Evolutionary conservation across 2,888 invertebrate genomes (phyloP).

Genomic region (Tridacna crocea): DNA sequence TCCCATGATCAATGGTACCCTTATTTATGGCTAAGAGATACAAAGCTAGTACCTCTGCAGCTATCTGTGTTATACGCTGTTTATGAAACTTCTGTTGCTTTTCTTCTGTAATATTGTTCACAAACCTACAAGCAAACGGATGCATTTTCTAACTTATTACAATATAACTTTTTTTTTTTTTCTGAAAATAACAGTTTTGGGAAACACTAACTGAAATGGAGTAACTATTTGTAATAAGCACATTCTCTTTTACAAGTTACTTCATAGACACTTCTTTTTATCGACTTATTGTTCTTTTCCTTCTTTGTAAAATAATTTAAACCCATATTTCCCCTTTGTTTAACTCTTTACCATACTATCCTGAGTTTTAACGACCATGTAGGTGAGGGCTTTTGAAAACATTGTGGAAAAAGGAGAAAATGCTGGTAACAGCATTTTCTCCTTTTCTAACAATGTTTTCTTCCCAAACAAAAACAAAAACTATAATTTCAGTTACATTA

Average conservation of each 20-base stretch:
- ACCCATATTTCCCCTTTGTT: too few relatives aligned
- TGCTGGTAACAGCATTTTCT: neutral
- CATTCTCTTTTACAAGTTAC: neutral
- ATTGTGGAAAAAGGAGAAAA: neutral
- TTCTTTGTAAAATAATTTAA: too few relatives aligned
- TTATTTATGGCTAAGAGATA: too few relatives aligned
- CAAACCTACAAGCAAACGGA: conserved; percentile 11
- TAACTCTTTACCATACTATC: neutral
- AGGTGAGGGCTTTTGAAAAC: neutral
- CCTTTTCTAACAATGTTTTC: too few relatives aligned
- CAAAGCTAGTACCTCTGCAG: neutral
- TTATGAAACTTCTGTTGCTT: neutral
- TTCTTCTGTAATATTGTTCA: conserved; percentile 20
- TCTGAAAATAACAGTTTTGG: neutral
- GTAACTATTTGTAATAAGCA: neutral
- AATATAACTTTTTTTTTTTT: neutral
- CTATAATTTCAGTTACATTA: neutral
- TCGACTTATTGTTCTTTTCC: too few relatives aligned
- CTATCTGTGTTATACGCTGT: neutral
- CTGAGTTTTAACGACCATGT: neutral
- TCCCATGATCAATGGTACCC: too few relatives aligned
- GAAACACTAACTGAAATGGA: neutral
- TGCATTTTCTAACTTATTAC: neutral
- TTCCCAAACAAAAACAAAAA: too few relatives aligned
- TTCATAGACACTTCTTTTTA: too few relatives aligned